A percentile compares a stretch with the other conserved stretches of the same genome.
phyloP scores from a whole-genome alignment of 2,888 invertebrate species.

The Omphaloscelis lunosa region DNA sequence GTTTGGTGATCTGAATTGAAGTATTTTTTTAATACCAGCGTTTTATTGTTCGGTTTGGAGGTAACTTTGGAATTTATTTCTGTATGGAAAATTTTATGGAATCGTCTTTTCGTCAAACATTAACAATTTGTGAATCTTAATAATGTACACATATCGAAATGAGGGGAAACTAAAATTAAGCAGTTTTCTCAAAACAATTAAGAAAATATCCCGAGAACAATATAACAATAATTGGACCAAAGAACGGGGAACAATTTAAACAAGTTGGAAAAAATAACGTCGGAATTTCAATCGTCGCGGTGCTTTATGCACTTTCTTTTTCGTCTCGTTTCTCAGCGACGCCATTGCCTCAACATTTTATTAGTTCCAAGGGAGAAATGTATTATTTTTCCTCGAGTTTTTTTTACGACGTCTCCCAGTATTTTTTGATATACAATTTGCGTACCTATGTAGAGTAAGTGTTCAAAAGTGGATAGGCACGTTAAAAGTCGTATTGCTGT shows the following conservation, averaged over 20 bases:
- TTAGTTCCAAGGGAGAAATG: conserved; percentile 60
- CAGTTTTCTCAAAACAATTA: too few species aligned
- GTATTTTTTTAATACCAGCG: too few species aligned
- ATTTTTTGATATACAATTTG: conserved; percentile 37
- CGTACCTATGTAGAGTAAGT: neutral
- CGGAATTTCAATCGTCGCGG: conserved; percentile 60
- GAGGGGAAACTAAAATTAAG: too few species aligned
- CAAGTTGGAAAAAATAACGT: conserved; percentile 41
- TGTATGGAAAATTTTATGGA: too few species aligned
- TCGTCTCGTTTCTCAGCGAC: conserved; percentile 43
- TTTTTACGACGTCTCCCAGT: conserved; percentile 49
- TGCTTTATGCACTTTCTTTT: conserved; percentile 59
- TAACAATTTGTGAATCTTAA: too few species aligned
- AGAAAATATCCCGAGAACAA: conserved; percentile 37
- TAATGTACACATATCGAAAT: too few species aligned
- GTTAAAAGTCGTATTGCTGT: too few species aligned
- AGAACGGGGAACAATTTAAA: conserved; percentile 31
- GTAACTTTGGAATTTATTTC: too few species aligned
- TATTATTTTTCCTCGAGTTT: conserved; percentile 56
- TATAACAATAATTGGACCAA: conserved; percentile 54
- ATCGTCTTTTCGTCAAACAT: too few species aligned
- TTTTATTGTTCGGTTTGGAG: too few species aligned
- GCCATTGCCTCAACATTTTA: conserved; percentile 49
- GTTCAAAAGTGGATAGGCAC: too few species aligned
- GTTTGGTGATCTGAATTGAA: too few species aligned